Conservation (phyloP, 2,797 vertebrate species). For the Acanthopagrus latus region DNA sequence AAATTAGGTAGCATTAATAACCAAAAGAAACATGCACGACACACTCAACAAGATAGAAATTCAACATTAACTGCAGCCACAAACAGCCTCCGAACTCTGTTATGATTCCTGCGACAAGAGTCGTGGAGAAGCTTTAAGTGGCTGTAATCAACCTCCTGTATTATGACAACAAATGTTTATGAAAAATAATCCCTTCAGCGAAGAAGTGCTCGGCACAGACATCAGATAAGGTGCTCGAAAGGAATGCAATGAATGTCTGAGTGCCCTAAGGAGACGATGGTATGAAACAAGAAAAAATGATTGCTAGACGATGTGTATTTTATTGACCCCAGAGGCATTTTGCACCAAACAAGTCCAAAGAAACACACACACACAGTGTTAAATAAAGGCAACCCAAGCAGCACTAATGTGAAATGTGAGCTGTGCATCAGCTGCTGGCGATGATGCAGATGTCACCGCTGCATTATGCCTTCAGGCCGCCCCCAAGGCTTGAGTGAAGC, state of each 20-base stretch:
- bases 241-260: background rate
- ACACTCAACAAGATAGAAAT: slow-evolving; percentile 3
- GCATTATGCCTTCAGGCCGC: slow-evolving; percentile 1
- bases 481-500: slow-evolving; percentile 28
- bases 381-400: background rate
- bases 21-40: background rate
- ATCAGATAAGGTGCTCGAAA: no score
- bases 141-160: background rate
- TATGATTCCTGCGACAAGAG: background rate
- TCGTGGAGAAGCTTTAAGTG: background rate
- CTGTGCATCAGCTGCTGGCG: background rate
- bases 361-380: no score
- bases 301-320: slow-evolving; percentile 13
- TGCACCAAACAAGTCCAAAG: background rate
- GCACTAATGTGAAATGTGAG: background rate
- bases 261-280: background rate
- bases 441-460: slow-evolving; percentile 15
- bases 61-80: background rate
- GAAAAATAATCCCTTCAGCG: background rate
- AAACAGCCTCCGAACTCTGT: background rate
- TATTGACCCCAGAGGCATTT: background rate
- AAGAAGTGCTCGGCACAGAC: background rate
- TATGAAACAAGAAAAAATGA: background rate
- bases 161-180: background rate
- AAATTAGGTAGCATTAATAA: background rate